Evolutionary conservation across 2,113 vertebrate species (phyloP), one percentile per base, ranked within the genome.

Genomic region (Tychaedon coryphoeus): DNA sequence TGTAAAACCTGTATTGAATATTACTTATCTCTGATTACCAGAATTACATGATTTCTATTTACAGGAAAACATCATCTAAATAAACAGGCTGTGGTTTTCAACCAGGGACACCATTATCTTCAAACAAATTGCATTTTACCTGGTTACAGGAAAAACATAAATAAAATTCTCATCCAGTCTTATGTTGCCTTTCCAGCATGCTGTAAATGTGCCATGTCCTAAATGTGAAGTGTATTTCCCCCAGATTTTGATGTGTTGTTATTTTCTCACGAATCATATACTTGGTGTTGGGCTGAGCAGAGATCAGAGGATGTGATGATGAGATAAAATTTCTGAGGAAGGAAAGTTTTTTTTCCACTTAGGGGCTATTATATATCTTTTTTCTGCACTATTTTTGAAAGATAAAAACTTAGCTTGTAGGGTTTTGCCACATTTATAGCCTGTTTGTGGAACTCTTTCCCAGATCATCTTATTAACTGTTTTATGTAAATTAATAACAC

Each of bases 121-220:
- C 7, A 57, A 40, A 85, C 19, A 85, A 74, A 48, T 56, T 88
- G 8, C 26, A 57, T 84, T 92, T 82, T 34, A 67, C 5, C n/a
- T 48, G 26, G n/a, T 56, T 88, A 51, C 36, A 58, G 45, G 45
- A 89, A 75, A 84, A 89, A 12, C 14, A 66, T 51, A 48, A 36
- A 77, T 42, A 70, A 48, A 94, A 88, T 48, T 81, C 20, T 40
- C 57, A 40, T 53, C 36, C 29, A 66, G 13, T 17, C 28, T 64
- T 67, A 8, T 0, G 0, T 8, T 83, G 19, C 14, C 31, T 53
- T 81, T 66, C 62, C 36, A 67, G 25, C 18, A 43, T 34, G 22
- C 7, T 38, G 25, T 26, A 40, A 4, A 40, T 75, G 38, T 47
- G 14, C 3, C 0, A 0, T 45, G 4, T 57, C 48, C 17, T 70